A percentile compares a stretch with the other conserved stretches of the same genome.
Conservation (phyloP, 1,140 invertebrate genomes). For the Drosophila subobscura region DNA sequence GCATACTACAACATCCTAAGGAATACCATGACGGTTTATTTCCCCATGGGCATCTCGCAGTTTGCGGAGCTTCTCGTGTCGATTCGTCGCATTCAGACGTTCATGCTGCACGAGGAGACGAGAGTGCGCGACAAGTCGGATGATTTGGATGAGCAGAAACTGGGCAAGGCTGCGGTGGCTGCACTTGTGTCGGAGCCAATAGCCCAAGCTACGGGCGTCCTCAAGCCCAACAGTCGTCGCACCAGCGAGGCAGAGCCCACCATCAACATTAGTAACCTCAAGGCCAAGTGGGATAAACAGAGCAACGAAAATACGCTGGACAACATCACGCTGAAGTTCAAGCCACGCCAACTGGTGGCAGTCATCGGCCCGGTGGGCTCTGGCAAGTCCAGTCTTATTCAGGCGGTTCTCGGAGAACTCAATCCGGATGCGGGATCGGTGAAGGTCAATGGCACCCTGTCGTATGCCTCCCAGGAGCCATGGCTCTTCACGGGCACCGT, state of each 20-base stretch:
- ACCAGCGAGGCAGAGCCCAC: constrained; percentile 50
- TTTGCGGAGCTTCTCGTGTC: constrained; percentile 89
- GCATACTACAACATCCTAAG: constrained; percentile 90
- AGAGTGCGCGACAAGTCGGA: constrained; percentile 75
- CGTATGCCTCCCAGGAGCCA: constrained; percentile 96
- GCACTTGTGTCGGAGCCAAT: constrained; percentile 43
- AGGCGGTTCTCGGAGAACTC: constrained; percentile 92
- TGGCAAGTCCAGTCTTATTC: constrained; percentile 92
- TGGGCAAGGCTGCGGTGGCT: constrained; percentile 19
- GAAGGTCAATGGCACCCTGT: constrained; percentile 89
- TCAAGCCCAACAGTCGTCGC: constrained; percentile 59
- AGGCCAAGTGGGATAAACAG: constrained; percentile 76
- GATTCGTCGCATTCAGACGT: constrained; percentile 88
- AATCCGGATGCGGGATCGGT: constrained; percentile 88
- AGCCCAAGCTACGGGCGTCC: constrained; percentile 50
- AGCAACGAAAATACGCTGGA: constrained; percentile 85
- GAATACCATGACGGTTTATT: constrained; percentile 90
- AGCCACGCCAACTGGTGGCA: constrained; percentile 87
- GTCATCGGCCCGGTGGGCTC: constrained; percentile 90
- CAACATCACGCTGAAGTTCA: constrained; percentile 87
- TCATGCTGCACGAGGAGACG: constrained; percentile 88
- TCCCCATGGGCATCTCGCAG: constrained; percentile 87
- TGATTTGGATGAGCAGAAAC: constrained; percentile 62
- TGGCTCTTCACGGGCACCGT: constrained; percentile 93
- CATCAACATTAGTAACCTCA: constrained; percentile 68